Evolutionary conservation across 2,113 vertebrate species (phyloP), one percentile per base, ranked within the genome.

Genomic region (Pogonocichla stellata): DNA sequence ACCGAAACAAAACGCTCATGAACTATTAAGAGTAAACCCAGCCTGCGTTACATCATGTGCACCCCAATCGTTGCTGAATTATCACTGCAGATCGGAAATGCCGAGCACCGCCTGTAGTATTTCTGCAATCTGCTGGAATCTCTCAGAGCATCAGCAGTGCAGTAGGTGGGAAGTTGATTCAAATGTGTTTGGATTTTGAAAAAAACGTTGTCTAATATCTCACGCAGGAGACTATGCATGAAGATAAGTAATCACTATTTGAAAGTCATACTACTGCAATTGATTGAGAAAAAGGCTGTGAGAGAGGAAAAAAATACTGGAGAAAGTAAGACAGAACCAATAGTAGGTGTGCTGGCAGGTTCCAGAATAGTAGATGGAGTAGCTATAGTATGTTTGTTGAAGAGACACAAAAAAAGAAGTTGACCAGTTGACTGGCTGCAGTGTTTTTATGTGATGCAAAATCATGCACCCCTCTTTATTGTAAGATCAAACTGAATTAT

Each of bases 141-240:
- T 45, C 64, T 58, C 26, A 5, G 42, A 50, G 60, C 40, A 22
- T 6, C 4, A 6, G n/a, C 3, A 0, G 36, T 3, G 2, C 13
- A 0, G 73, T 12, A 11, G 62, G 66, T 81, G 51, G 74, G 61
- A 24, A 60, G 56, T 9, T 56, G 69, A 70, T 88, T 42, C 70
- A 83, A 79, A 78, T 19, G 36, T 15, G n/a, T 42, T 67, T 54
- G 26, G 61, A 25, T 19, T 51, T 48, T 12, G 40, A 6, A 82
- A 86, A 78, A 78, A 74, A 18, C 6, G 26, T 85, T 23, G 3
- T 58, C 7, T 56, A 26, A 26, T 33, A 29, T 22, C 34, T 34
- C 43, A 26, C 1, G 1, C 4, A 11, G 57, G 40, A 78, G 36
- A 6, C 38, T 50, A 51, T 2, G 1, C 29, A 1, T 56, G 20